Evolutionary conservation across 2,113 vertebrate genomes (phyloP).

Genomic region (Polyodon spathula): DNA sequence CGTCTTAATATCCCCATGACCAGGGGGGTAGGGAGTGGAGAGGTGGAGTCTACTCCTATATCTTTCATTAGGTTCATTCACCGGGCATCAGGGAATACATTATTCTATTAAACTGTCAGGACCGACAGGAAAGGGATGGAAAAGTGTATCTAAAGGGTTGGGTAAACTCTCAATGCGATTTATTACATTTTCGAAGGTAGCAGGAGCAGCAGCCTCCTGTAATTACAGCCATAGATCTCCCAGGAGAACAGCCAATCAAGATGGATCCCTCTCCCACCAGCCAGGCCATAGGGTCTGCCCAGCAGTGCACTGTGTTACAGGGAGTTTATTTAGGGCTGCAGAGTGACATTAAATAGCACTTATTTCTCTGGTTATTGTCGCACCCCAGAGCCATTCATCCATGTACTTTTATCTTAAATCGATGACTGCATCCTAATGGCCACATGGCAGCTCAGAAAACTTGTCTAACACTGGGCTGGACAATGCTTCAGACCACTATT

Average conservation of each 20-base stretch:
- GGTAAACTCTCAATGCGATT: slow-evolving; percentile 48
- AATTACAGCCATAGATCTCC: slow-evolving; percentile 56
- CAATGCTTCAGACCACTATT: too few relatives aligned
- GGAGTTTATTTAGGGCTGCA: slow-evolving; percentile 51
- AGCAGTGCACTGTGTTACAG: slow-evolving; percentile 40
- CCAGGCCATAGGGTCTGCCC: slow-evolving; percentile 28
- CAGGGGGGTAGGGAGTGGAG: slow-evolving; percentile 12
- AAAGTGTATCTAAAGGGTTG: slow-evolving; percentile 55
- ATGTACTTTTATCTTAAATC: slow-evolving; percentile 48
- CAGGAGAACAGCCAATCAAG: slow-evolving; percentile 53
- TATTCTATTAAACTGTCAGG: slow-evolving; percentile 44
- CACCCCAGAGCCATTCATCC: slow-evolving; percentile 54
- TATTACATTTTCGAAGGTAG: slow-evolving; percentile 48
- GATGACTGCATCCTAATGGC: slow-evolving; percentile 66
- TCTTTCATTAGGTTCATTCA: slow-evolving; percentile 29
- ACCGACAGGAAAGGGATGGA: slow-evolving; percentile 29
- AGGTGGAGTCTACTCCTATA: slow-evolving; percentile 24
- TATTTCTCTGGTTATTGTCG: slow-evolving; percentile 51
- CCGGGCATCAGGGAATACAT: slow-evolving; percentile 38
- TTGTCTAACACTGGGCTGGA: too few relatives aligned
- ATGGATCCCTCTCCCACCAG: slow-evolving; percentile 38
- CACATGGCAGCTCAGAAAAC: too few relatives aligned
- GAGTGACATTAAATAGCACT: slow-evolving; percentile 54
- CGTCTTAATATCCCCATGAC: neutral
- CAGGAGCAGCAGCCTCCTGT: slow-evolving; percentile 41